A percentile compares a stretch with the other conserved stretches of the same genome.
These are phyloP conservation scores for Cyclophora albipunctata DNA, from an alignment of 2,888 invertebrate species.

Conservation along the genomic window DNA sequence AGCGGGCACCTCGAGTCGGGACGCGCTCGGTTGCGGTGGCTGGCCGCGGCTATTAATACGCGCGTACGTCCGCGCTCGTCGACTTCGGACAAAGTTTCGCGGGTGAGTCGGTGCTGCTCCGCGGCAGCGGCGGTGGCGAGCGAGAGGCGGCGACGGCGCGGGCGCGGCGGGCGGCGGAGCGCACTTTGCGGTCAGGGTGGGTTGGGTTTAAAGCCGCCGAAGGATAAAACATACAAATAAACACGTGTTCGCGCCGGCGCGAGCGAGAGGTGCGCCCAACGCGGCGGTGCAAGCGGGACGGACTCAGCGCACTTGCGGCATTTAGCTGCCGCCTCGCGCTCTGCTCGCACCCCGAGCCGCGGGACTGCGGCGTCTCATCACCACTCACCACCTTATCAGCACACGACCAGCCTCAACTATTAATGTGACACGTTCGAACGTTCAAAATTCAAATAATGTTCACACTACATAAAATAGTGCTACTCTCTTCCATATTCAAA, in stretches of 20 bases:
- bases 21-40: slow-evolving; percentile 55
- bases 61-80: slow-evolving; percentile 71
- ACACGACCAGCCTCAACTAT: too few species aligned
- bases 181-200: slow-evolving; percentile 81
- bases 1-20: slow-evolving; percentile 20
- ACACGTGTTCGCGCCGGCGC: slow-evolving; percentile 79
- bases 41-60: slow-evolving; percentile 69
- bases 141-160: slow-evolving; percentile 67
- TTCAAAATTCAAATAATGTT: too few species aligned
- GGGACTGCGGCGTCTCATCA: slow-evolving; percentile 8
- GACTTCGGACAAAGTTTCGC: slow-evolving; percentile 74
- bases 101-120: slow-evolving; percentile 60
- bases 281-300: slow-evolving; percentile 60
- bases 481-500: not conserved
- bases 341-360: slow-evolving; percentile 29
- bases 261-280: slow-evolving; percentile 64
- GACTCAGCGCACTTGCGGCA: slow-evolving; percentile 63
- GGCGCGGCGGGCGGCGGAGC: slow-evolving; percentile 76
- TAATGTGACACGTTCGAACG: too few species aligned
- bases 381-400: too few species aligned
- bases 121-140: slow-evolving; percentile 62
- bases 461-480: not conserved
- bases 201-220: slow-evolving; percentile 80
- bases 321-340: slow-evolving; percentile 57
- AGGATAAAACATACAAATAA: slow-evolving; percentile 78